These are phyloP conservation scores for Dugesia japonica DNA, from an alignment of 2,888 invertebrate genomes.

Conservation along the genomic window DNA sequence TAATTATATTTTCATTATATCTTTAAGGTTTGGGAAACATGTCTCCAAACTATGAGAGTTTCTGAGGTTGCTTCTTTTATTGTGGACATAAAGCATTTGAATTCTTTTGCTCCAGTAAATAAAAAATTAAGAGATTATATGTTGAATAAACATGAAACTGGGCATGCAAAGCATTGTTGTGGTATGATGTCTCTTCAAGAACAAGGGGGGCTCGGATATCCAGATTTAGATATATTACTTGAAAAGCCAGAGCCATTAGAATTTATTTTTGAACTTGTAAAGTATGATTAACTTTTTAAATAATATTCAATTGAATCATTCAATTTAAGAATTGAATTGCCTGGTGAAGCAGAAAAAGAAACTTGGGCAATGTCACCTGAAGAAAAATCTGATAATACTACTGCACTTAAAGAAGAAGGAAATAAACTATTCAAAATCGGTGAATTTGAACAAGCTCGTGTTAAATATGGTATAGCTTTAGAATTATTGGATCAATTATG, in stretches of 20 bases:
- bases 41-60: constrained; percentile 76
- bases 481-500: constrained; percentile 78
- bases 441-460: constrained; percentile 59
- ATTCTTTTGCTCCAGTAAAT: constrained; percentile 76
- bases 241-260: constrained; percentile 65
- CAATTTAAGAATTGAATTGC: constrained; percentile 55
- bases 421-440: constrained; percentile 63
- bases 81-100: constrained; percentile 68
- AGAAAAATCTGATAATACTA: constrained; percentile 63
- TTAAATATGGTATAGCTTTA: constrained; percentile 67
- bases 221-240: constrained; percentile 71
- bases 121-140: constrained; percentile 62
- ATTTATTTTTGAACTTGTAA: constrained; percentile 62
- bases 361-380: constrained; percentile 75
- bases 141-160: constrained; percentile 40
- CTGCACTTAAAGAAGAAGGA: constrained; percentile 63
- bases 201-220: constrained; percentile 58
- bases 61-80: constrained; percentile 66
- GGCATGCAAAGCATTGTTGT: constrained; percentile 58
- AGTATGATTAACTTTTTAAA: constrained; percentile 37
- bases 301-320: not conserved
- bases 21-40: constrained; percentile 61
- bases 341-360: constrained; percentile 78
- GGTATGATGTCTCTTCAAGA: constrained; percentile 61
- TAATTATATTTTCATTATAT: not conserved